phyloP scores from a whole-genome alignment of 2,888 invertebrate genomes.

The Sphaerolaimus hirsutus region DNA sequence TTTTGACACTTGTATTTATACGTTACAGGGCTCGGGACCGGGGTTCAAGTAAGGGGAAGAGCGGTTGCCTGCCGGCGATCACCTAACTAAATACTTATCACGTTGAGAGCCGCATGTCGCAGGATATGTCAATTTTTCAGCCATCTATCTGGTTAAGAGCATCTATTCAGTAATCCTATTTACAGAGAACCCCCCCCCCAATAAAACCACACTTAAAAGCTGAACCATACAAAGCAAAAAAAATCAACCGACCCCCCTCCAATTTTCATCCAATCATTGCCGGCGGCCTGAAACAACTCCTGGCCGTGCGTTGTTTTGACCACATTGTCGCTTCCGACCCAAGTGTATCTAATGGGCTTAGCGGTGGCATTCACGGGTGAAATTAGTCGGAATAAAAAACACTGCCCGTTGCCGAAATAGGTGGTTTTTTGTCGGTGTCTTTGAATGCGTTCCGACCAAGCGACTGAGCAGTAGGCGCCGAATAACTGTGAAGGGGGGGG shows the following conservation, averaged over 20 bases:
- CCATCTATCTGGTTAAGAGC: too few relatives aligned
- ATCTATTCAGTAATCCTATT: too few relatives aligned
- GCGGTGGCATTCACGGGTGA: background rate
- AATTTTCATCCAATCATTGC: background rate
- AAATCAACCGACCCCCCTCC: background rate
- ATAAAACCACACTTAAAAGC: background rate
- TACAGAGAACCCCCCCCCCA: too few relatives aligned
- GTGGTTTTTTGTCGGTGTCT: background rate
- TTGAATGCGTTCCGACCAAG: background rate
- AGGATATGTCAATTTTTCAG: too few relatives aligned
- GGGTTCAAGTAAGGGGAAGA: too few relatives aligned
- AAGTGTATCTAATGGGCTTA: background rate
- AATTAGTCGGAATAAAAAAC: background rate
- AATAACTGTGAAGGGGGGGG: background rate
- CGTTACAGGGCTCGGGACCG: too few relatives aligned
- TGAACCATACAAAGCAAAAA: background rate
- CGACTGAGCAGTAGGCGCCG: background rate
- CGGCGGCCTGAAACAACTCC: background rate
- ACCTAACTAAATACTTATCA: too few relatives aligned
- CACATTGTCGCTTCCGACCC: background rate
- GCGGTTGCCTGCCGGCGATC: too few relatives aligned
- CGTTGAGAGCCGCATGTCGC: too few relatives aligned
- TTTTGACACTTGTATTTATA: too few relatives aligned
- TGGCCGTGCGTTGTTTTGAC: background rate
- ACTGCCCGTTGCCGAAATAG: background rate